A percentile compares a stretch with the other conserved stretches of the same genome.
Evolutionary conservation across 53 echinoderm and acorn worm genomes (phyloP).

Genomic region (Mesocentrotus franciscanus): DNA sequence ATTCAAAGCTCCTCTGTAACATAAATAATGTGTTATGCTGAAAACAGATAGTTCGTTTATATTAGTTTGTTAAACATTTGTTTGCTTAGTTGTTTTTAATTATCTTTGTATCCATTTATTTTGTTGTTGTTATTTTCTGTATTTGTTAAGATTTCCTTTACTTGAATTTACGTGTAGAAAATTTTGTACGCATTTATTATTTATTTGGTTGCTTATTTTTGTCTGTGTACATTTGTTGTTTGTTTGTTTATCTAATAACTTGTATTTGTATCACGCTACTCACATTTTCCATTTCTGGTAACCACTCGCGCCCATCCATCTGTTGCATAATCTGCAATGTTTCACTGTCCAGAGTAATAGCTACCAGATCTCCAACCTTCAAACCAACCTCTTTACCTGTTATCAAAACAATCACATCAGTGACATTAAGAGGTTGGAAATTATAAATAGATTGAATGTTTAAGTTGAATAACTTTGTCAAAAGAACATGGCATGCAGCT

Average conservation of each 20-base stretch:
- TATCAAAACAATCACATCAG: not conserved
- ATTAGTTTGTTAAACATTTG: too few species aligned
- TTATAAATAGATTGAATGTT: not conserved
- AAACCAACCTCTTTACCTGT: conserved; percentile 56
- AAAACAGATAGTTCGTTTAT: too few species aligned
- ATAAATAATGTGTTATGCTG: too few species aligned
- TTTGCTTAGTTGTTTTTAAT: too few species aligned
- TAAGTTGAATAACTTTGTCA: not conserved
- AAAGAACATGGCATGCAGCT: too few species aligned
- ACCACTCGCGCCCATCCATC: conserved; percentile 75
- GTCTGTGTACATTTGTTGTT: not conserved
- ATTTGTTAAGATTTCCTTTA: too few species aligned
- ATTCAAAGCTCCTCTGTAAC: too few species aligned
- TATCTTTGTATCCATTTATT: too few species aligned
- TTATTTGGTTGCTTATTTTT: too few species aligned
- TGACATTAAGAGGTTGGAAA: not conserved
- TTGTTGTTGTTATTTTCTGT: not conserved
- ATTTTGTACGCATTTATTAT: too few species aligned
- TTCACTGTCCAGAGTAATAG: conserved; percentile 78
- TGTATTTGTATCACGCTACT: not conserved
- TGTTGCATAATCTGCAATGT: conserved; percentile 84
- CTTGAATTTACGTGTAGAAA: too few species aligned
- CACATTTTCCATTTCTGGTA: conserved; percentile 83
- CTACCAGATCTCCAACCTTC: conserved; percentile 81
- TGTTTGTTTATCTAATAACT: not conserved